Conservation (phyloP, 2,113 vertebrate species). For the Phalacrocorax aristotelis region DNA sequence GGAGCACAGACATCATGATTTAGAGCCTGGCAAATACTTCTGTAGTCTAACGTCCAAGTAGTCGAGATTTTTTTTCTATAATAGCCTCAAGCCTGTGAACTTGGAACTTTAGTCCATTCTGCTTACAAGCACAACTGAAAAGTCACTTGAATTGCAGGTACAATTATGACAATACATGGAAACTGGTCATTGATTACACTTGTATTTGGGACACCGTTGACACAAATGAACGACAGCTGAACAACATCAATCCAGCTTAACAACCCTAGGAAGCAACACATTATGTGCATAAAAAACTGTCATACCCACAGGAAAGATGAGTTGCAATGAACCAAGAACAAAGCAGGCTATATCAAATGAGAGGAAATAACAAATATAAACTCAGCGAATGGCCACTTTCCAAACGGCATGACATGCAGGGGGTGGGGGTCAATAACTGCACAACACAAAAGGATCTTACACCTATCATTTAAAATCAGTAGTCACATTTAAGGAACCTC, state of each 20-base stretch:
- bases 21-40: neutral
- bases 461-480: neutral
- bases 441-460: neutral
- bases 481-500: neutral
- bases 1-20: neutral
- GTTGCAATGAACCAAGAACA: neutral
- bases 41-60: neutral
- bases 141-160: neutral
- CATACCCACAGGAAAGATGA: neutral
- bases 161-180: neutral
- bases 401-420: neutral
- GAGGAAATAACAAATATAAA: neutral
- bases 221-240: neutral
- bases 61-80: neutral
- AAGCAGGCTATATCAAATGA: neutral
- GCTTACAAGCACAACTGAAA: neutral
- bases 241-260: neutral
- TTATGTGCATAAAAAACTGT: neutral
- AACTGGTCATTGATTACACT: neutral
- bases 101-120: neutral
- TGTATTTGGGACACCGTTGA: neutral
- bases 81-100: neutral
- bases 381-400: neutral
- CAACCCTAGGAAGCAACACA: neutral
- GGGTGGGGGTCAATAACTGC: neutral